Percentiles rank a stretch among this genome's conserved stretches.
These are phyloP conservation scores for Tenthredo mesomela DNA, from an alignment of 2,888 invertebrate genomes.

Conservation along the genomic window DNA sequence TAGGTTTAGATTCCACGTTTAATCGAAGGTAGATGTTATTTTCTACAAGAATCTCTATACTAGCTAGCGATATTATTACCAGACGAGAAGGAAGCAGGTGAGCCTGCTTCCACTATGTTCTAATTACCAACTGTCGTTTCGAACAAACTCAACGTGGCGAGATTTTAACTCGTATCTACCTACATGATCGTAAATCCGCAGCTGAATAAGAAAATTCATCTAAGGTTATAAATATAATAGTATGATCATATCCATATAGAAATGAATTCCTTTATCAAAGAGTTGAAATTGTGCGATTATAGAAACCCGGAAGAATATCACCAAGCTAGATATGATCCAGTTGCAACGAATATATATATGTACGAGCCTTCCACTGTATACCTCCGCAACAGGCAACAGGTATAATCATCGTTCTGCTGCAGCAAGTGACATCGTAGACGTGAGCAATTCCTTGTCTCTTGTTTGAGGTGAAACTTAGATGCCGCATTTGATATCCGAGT, in stretches of 20 bases:
- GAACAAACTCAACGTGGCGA: not conserved
- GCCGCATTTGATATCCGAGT: constrained; percentile 43
- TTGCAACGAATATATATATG: not conserved
- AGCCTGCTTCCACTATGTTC: not conserved
- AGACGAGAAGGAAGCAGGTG: not conserved
- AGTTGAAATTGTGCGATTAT: not conserved
- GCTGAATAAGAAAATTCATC: not conserved
- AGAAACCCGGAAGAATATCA: not conserved
- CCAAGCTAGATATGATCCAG: not conserved
- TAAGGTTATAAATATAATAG: no score
- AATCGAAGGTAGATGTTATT: constrained; percentile 16
- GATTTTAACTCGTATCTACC: not conserved
- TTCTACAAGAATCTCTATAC: not conserved
- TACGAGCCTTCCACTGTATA: constrained; percentile 2
- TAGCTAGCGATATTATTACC: not conserved
- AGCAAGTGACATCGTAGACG: constrained; percentile 33
- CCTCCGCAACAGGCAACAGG: not conserved
- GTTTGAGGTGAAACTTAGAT: constrained; percentile 28
- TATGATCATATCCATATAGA: no score
- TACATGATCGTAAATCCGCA: not conserved
- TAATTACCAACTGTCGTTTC: constrained; percentile 28
- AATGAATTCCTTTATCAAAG: no score
- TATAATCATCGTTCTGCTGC: constrained; percentile 1
- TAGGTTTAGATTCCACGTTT: constrained; percentile 27
- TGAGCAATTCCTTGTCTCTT: constrained; percentile 33